Conservation (phyloP, 2,797 vertebrate species). For the Lacerta viridis region DNA sequence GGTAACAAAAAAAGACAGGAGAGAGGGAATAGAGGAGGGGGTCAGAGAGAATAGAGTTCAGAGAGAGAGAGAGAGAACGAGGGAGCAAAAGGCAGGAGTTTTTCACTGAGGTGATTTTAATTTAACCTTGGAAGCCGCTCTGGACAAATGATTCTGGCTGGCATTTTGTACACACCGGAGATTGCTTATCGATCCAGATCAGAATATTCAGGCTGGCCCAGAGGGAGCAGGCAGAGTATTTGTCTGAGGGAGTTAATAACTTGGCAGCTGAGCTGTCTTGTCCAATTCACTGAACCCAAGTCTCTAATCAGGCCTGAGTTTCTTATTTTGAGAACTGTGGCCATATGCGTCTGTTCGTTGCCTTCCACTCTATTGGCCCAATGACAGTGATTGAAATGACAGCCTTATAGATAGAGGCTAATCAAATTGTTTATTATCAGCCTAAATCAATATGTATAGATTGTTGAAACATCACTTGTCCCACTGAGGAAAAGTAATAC, state of each 20-base stretch:
- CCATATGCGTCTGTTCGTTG: conserved; percentile 83
- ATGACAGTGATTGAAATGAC: conserved; percentile 99
- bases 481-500: conserved; percentile 91
- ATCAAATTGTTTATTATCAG: conserved; percentile 99
- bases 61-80: too few species aligned
- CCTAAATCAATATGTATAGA: conserved; percentile 99
- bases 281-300: conserved; percentile 99
- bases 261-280: conserved; percentile 99
- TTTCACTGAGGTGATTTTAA: too few species aligned
- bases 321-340: conserved; percentile 92
- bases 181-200: conserved; percentile 99
- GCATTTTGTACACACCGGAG: conserved; percentile 99
- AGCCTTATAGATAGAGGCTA: conserved; percentile 98
- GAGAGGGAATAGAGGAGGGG: too few species aligned
- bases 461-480: conserved; percentile 99
- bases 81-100: too few species aligned
- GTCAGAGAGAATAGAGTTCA: too few species aligned
- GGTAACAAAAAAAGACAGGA: too few species aligned
- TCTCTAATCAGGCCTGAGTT: conserved; percentile 99
- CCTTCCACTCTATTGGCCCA: conserved; percentile 95
- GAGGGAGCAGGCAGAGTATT: conserved; percentile 94
- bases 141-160: conserved; percentile 99
- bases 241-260: conserved; percentile 99
- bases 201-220: conserved; percentile 94
- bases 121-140: conserved; percentile 87